phyloP scores from a whole-genome alignment of 2,113 vertebrate species.

The Gnathonemus echidnorhynchus region DNA sequence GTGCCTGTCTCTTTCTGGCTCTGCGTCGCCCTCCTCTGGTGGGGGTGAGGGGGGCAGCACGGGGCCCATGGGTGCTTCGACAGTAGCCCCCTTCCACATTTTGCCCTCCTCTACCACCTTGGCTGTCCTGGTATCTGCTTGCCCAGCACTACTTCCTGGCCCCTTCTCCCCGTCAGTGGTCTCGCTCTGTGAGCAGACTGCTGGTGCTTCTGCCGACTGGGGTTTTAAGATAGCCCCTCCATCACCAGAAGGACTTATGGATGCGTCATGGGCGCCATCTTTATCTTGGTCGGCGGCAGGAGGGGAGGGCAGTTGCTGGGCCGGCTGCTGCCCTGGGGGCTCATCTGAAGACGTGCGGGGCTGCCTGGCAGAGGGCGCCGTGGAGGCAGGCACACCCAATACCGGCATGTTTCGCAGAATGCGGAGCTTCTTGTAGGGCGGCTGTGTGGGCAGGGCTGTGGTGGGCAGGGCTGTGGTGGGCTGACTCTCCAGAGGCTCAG shows the following conservation, averaged over 20 bases:
- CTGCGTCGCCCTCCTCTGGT: constrained; percentile 20
- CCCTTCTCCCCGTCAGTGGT: background rate
- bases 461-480: background rate
- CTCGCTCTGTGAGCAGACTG: background rate
- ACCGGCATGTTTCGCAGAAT: constrained; percentile 31
- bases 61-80: constrained; percentile 28
- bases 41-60: constrained; percentile 29
- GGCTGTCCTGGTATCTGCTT: constrained; percentile 18
- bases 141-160: background rate
- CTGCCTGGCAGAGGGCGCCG: constrained; percentile 10
- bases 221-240: background rate
- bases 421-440: constrained; percentile 36
- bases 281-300: background rate
- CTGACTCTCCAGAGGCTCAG: constrained; percentile 27
- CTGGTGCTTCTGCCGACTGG: background rate
- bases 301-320: background rate
- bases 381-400: constrained; percentile 20
- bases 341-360: constrained; percentile 31
- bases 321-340: constrained; percentile 15
- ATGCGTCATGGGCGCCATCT: background rate
- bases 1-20: background rate
- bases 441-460: constrained; percentile 25
- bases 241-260: background rate
- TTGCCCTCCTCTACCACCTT: constrained; percentile 29
- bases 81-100: constrained; percentile 26